A percentile compares a stretch with the other conserved stretches of the same genome.
Evolutionary conservation across 2,113 vertebrate genomes (phyloP).

Genomic region (Actenoides hombroni): DNA sequence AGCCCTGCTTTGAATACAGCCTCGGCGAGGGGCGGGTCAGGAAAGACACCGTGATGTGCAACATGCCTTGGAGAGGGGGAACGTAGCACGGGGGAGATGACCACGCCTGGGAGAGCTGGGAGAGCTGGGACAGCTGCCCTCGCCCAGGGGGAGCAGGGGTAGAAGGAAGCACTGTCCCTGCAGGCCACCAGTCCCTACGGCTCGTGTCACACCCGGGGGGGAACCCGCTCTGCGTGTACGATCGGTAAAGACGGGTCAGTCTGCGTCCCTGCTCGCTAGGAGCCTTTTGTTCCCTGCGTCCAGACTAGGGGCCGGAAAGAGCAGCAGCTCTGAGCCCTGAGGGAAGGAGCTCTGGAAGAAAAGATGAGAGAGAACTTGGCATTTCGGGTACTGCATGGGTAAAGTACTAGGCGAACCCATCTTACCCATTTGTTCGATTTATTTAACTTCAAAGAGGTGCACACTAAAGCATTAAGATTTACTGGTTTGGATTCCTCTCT

Average conservation of each 20-base stretch:
- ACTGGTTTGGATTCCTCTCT: constrained; percentile 61
- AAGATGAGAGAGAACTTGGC: not conserved
- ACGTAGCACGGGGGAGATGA: not conserved
- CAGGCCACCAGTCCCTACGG: not conserved
- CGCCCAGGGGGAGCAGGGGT: not conserved
- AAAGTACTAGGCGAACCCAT: constrained; percentile 30
- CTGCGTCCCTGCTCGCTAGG: not conserved
- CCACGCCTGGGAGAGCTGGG: not conserved
- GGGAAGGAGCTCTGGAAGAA: not conserved
- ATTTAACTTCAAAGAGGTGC: constrained; percentile 75
- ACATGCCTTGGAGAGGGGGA: not conserved
- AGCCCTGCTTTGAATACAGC: not conserved
- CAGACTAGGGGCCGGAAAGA: not conserved
- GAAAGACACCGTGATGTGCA: not conserved
- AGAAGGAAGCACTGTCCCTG: not conserved
- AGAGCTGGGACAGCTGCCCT: not conserved
- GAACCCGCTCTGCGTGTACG: not conserved
- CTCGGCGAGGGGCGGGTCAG: not conserved
- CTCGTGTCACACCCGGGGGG: not conserved
- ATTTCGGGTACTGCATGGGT: not conserved
- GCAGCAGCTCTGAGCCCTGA: constrained; percentile 2
- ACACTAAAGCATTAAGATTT: constrained; percentile 67
- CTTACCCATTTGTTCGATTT: constrained; percentile 62
- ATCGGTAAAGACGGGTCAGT: not conserved
- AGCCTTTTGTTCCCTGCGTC: not conserved